Evolutionary conservation across 2,888 invertebrate species (phyloP), one percentile per base, ranked within the genome.

Genomic region (Microplitis deprimator): DNA sequence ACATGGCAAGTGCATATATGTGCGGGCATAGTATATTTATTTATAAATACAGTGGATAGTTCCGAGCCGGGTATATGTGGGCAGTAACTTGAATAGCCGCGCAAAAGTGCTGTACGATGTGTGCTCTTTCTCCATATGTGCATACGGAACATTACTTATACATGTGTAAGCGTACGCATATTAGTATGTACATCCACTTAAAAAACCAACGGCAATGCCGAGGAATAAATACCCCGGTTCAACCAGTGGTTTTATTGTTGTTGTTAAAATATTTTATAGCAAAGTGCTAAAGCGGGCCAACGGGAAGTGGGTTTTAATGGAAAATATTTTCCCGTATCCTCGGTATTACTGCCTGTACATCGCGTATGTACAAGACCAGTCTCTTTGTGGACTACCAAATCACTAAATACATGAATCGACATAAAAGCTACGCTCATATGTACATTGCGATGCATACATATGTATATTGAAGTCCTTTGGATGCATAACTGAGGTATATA

Each of bases 11-110:
- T 29, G 29, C 3, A 29, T 29, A 4, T 29, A 29, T 29, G 29
- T 29, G 29, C 29, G 29, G 29, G 29, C 29, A 29, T 29, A 29
- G 50, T 50, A 10, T 50, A 50, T 50, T 50, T 50, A 50, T 50
- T 8, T 13, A 50, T 13, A 50, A 50, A 50, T 50, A 13, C 50
- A 13, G 50, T 50, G 8, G 50, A 50, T 50, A 50, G 50, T 50
- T 50, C 50, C 50, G 13, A 13, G 50, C 13, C 10, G 50, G 50
- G 50, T 13, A 50, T 50, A 50, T 50, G 50, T 50, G 50, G 50
- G 50, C 50, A 50, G 50, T 50, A 50, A 50, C 64, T 67, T 77
- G 77, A 73, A 40, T 59, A 73, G 61, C 68, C 62, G 74, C 16
- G 62, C 68, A 29, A 60, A 69, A 69, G 73, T 38, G 40, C 60